Base-by-base conservation (phyloP, 2,888 invertebrate genomes). In the Hirtodrosophila cameraria region DNA sequence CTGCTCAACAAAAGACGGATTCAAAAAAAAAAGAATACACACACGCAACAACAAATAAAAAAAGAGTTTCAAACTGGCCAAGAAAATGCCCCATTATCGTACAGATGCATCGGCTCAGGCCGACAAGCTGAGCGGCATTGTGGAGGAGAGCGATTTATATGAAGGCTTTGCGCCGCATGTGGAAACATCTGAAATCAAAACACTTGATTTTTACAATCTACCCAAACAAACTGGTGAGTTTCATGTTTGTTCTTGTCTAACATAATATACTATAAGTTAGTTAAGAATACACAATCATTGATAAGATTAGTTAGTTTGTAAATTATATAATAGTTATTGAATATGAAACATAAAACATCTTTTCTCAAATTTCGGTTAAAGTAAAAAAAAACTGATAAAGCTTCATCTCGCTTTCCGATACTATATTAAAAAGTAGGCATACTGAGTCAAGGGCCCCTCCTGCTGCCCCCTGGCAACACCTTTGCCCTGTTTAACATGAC, bases 101-200 rank as follows among this genome's bases (percentile, higher is more conserved):
- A 89, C 84, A 54, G 87, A 88, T 69, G 80, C 90, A 59, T 88
- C 90, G 86, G 88, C 89, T 52, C 90, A 90, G 78, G 92, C 93
- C 91, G 94, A 94, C 88, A 94, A 94, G 93, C 92, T 95, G 92
- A 94, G 94, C 80, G 94, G 94, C 81, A 93, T 94, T 90, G 94
- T 94, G 92, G 95, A 95, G 92, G 94, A 94, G 91, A 93, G 93
- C 75, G 95, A 95, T 90, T 92, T 94, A 86, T 94, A 95, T 86
- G 95, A 95, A 92, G 95, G 94, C 58, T 96, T 95, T 91, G 95
- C 96, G 68, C 94, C 95, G 59, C 94, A 96, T 90, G 96, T 96
- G 71, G 96, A 96, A 91, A 94, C 95, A 50, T 93, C 94, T 68
- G 95, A 95, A 84, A 95, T 96, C 83, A 94, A 94, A 75, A 86